Conservation (phyloP, 2,888 invertebrate species). For the Myopa testacea region DNA sequence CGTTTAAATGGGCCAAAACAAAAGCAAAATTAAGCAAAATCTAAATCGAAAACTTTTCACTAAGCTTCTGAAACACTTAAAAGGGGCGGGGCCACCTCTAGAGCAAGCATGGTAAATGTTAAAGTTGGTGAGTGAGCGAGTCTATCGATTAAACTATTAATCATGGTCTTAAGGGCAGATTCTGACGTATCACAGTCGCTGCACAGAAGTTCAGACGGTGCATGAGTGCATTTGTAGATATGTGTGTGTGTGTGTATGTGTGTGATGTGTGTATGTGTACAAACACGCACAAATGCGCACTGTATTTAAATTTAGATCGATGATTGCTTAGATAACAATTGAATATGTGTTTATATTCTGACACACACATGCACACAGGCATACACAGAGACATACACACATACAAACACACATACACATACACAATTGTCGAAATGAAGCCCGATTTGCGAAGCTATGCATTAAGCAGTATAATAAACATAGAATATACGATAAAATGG, state of each 20-base stretch:
- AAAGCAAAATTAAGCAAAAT: too few species aligned
- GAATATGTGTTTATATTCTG: conserved; percentile 1
- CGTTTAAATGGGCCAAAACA: too few species aligned
- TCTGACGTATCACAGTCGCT: conserved; percentile 53
- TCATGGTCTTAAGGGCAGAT: conserved; percentile 55
- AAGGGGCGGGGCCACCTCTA: too few species aligned
- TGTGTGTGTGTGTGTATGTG: conserved; percentile 27
- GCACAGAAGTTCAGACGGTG: conserved; percentile 39
- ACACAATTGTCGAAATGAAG: background rate
- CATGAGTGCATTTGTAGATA: background rate
- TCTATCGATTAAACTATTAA: conserved; percentile 57
- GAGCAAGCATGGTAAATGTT: too few species aligned
- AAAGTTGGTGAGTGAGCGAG: background rate
- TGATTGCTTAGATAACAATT: conserved; percentile 27
- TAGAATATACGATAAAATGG: conserved; percentile 21
- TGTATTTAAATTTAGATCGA: conserved; percentile 18
- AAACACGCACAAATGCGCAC: conserved; percentile 1
- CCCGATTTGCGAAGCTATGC: background rate
- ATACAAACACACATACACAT: background rate
- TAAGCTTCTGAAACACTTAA: too few species aligned
- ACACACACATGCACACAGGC: background rate
- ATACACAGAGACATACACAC: too few species aligned
- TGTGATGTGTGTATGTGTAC: conserved; percentile 26
- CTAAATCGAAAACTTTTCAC: too few species aligned
- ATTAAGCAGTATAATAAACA: conserved; percentile 23